Evolutionary conservation across 2,888 invertebrate species (phyloP).

Genomic region (Monoplex corrugatus): DNA sequence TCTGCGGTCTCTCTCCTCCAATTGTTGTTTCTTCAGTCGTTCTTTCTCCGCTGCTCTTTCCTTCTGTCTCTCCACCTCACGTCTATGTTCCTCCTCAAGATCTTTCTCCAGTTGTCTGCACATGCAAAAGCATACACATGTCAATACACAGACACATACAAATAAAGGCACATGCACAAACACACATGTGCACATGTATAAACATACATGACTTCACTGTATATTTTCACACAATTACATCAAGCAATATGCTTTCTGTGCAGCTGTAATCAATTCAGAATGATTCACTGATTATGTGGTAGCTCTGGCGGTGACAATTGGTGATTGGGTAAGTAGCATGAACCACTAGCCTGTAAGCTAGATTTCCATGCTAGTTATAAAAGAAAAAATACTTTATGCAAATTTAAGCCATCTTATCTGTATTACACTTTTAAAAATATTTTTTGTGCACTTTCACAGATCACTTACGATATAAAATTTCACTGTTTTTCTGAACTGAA

Average conservation of each 20-base stretch:
- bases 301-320: too few relatives aligned
- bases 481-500: too few relatives aligned
- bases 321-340: too few relatives aligned
- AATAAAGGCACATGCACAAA: background rate
- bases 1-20: slow-evolving; percentile 69
- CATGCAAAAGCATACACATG: background rate
- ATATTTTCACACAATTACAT: too few relatives aligned
- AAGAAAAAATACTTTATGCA: background rate
- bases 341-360: too few relatives aligned
- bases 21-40: slow-evolving; percentile 68
- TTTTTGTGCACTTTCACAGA: background rate
- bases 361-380: background rate
- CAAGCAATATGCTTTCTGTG: too few relatives aligned
- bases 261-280: too few relatives aligned
- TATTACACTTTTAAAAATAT: background rate
- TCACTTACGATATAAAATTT: background rate
- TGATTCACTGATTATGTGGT: too few relatives aligned
- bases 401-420: too few relatives aligned
- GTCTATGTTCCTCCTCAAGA: slow-evolving; percentile 70
- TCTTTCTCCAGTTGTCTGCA: slow-evolving; percentile 72
- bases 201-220: too few relatives aligned
- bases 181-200: background rate
- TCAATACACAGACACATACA: background rate
- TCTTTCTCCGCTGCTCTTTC: slow-evolving; percentile 73
- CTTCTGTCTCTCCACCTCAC: slow-evolving; percentile 72